Base-by-base conservation (phyloP, 30 jellyfish, hydroid and myxozoan species). In the Hydractinia symbiolongicarpus region DNA sequence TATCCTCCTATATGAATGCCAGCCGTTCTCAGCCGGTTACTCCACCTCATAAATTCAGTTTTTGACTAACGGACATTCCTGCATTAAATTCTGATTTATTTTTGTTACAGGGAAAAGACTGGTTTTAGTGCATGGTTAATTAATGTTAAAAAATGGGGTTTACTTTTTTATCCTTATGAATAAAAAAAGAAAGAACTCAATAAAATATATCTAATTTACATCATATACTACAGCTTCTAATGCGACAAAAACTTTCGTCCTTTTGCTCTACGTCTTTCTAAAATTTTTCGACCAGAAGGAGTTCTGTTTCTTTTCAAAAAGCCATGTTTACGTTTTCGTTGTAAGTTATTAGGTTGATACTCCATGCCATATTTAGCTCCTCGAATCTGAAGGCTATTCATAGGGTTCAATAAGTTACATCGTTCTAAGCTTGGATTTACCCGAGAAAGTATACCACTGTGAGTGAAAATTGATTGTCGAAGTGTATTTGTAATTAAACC, bases 331-430 rank as follows among this genome's bases (percentile, higher is more conserved):
- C 89, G 77, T 83, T 91, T 91, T 17, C 98, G 69, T 52, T 91
- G 91, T 17, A 67, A 87, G 81, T 91, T 91, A 67, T 87, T 91
- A n/a, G 98, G 98, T 66, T 91, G 98, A 81, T 91, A 91, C 75
- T 91, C 98, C 96, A 86, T 91, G 15, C 98, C 98, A 78, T 81
- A 91, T 73, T 88, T 87, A 7, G 77, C 95, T 21, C 94, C 86
- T 20, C 97, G 76, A 20, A 62, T 56, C 66, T 85, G 95, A 16
- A 79, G 17, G 74, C 40, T 64, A 7, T 64, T 64, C 74, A 64
- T n/a, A 7, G 74, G 74, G 40, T 64, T 64, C 17, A 64, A 64
- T 13, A 64, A 64, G 40, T 51, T 51, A 64, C 19, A 64, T n/a
- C 19, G 52, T n/a, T 64, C 40, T 1, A n/a, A n/a, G 74, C 19